phyloP scores from a whole-genome alignment of 1,140 invertebrate species.

The Temnothorax longispinosus region DNA sequence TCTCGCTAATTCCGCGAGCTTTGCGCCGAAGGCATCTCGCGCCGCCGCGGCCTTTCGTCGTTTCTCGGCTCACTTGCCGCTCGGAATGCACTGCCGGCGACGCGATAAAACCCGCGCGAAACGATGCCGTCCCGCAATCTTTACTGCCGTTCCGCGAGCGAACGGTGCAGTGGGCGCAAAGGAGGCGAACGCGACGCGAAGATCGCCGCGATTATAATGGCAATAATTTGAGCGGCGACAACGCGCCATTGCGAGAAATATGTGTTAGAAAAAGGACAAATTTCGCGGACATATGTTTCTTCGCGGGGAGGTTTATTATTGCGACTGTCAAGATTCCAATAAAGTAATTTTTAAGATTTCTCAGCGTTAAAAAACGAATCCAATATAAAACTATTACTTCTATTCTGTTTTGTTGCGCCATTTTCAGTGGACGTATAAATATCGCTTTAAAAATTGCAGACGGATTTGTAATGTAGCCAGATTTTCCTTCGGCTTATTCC shows the following conservation, averaged over 20 bases:
- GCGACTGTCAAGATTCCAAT: background rate
- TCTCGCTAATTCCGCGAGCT: constrained; percentile 81
- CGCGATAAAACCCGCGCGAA: constrained; percentile 69
- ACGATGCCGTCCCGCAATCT: constrained; percentile 54
- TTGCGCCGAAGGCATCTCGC: constrained; percentile 62
- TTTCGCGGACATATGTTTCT: background rate
- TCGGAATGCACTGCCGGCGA: constrained; percentile 32
- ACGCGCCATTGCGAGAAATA: background rate
- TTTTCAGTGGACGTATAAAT: background rate
- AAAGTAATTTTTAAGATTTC: no score
- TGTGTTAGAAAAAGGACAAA: background rate
- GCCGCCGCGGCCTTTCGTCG: constrained; percentile 63
- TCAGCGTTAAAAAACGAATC: background rate
- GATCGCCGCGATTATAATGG: constrained; percentile 41
- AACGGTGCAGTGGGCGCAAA: background rate
- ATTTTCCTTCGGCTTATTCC: constrained; percentile 25
- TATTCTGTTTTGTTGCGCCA: background rate
- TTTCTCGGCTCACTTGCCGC: constrained; percentile 60
- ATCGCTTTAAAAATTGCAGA: background rate
- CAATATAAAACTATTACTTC: background rate
- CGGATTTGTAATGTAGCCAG: constrained; percentile 1
- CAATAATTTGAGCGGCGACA: constrained; percentile 22
- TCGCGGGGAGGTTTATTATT: background rate
- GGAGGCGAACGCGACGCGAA: background rate
- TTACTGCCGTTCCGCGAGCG: background rate